Evolutionary conservation across 1,140 invertebrate genomes (phyloP).

Genomic region (Drosophila fuyamai): DNA sequence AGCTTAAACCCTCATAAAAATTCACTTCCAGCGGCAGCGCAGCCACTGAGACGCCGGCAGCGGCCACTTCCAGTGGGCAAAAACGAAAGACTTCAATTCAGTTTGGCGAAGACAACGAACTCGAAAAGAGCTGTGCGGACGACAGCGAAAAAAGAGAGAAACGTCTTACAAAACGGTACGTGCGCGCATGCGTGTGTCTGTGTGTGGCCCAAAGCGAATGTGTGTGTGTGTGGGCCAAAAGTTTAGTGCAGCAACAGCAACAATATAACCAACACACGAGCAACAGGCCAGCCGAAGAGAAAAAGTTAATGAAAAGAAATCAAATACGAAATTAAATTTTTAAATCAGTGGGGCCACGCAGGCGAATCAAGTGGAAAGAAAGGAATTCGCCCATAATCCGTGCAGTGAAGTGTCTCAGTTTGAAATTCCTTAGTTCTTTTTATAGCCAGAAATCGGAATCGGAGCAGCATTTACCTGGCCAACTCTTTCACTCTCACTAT

Average conservation of each 20-base stretch:
- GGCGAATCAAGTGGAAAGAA: conserved; percentile 35
- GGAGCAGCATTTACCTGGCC: conserved; percentile 31
- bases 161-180: conserved; percentile 70
- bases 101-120: conserved; percentile 84
- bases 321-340: conserved; percentile 57
- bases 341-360: conserved; percentile 71
- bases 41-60: conserved; percentile 17
- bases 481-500: conserved; percentile 47
- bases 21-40: conserved; percentile 57
- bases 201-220: conserved; percentile 13
- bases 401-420: conserved; percentile 38
- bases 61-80: conserved; percentile 75
- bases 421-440: conserved; percentile 13
- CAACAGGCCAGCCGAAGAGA: conserved; percentile 48
- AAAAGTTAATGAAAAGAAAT: conserved; percentile 70
- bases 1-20: conserved; percentile 52
- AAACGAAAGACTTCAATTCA: conserved; percentile 85
- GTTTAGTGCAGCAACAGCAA: conserved; percentile 69
- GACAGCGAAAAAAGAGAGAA: conserved; percentile 52
- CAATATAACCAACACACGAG: conserved; percentile 32
- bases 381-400: conserved; percentile 18
- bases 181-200: conserved; percentile 71
- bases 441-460: conserved; percentile 6
- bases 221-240: conserved; percentile 54
- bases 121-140: conserved; percentile 77